phyloP scores from a whole-genome alignment of 37 sponge, comb jelly and placozoan species.

The Beroe ovata region DNA sequence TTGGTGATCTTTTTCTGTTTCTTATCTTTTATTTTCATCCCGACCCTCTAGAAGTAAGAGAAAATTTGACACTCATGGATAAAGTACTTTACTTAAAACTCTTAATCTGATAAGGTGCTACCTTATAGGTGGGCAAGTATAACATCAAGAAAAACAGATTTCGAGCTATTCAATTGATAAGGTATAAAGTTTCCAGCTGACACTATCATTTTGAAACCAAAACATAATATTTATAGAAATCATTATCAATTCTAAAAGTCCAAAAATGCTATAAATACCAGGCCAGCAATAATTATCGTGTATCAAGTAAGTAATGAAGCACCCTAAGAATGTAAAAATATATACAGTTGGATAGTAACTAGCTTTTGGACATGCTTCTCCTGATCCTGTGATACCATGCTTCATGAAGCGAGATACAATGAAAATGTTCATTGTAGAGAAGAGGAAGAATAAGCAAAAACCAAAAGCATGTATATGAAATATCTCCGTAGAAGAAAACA shows the following conservation, averaged over 20 bases:
- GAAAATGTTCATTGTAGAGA: constrained; percentile 26
- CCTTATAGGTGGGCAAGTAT: too few species aligned
- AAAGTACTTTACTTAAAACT: too few species aligned
- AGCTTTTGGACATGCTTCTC: neutral
- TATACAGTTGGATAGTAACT: neutral
- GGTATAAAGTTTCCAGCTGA: constrained; percentile 22
- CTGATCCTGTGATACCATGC: constrained; percentile 33
- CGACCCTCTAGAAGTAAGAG: too few species aligned
- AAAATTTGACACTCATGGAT: too few species aligned
- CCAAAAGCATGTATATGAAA: constrained; percentile 45
- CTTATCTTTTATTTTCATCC: constrained; percentile 35
- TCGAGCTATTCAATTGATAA: constrained; percentile 34
- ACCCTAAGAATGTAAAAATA: constrained; percentile 29
- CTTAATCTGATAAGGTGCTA: too few species aligned
- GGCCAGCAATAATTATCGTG: constrained; percentile 16
- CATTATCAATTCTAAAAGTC: constrained; percentile 30
- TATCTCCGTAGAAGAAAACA: constrained; percentile 62
- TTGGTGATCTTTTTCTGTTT: neutral
- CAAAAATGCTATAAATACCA: constrained; percentile 52
- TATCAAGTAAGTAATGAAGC: constrained; percentile 36
- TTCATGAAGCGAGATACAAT: neutral
- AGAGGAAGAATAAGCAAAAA: constrained; percentile 36
- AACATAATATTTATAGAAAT: constrained; percentile 31
- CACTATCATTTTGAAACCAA: constrained; percentile 17
- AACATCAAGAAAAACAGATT: too few species aligned